phyloP scores from a whole-genome alignment of 2,113 vertebrate species.

The Podocnemis expansa region DNA sequence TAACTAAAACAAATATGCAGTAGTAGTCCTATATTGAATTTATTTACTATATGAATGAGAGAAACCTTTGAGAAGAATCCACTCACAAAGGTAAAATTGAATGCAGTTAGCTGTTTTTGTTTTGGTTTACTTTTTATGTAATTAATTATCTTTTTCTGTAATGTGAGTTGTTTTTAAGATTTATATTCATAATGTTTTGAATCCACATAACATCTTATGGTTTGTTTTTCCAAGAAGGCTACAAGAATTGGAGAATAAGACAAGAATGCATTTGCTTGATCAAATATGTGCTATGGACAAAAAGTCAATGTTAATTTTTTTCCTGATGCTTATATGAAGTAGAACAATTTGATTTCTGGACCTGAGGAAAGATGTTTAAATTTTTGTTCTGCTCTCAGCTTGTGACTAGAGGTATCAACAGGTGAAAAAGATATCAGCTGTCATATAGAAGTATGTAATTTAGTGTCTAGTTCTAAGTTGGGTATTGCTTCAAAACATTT shows the following conservation, averaged over 20 bases:
- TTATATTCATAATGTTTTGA: neutral
- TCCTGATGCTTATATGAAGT: neutral
- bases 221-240: neutral
- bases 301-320: neutral
- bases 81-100: neutral
- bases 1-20: neutral
- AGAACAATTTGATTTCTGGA: neutral
- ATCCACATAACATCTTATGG: neutral
- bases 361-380: neutral
- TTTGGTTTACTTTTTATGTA: neutral
- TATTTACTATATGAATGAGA: neutral
- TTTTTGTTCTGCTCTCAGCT: neutral
- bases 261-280: neutral
- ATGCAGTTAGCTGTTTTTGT: neutral
- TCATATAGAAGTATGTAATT: neutral
- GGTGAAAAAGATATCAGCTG: neutral
- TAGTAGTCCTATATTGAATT: neutral
- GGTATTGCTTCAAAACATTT: neutral
- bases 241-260: neutral
- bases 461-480: neutral
- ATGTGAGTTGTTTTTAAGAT: neutral
- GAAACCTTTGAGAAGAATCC: neutral
- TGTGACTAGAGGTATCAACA: neutral
- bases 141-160: neutral
- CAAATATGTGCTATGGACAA: neutral